Evolutionary conservation across 1,140 invertebrate genomes (phyloP).

Genomic region (Drosophila oshimai): DNA sequence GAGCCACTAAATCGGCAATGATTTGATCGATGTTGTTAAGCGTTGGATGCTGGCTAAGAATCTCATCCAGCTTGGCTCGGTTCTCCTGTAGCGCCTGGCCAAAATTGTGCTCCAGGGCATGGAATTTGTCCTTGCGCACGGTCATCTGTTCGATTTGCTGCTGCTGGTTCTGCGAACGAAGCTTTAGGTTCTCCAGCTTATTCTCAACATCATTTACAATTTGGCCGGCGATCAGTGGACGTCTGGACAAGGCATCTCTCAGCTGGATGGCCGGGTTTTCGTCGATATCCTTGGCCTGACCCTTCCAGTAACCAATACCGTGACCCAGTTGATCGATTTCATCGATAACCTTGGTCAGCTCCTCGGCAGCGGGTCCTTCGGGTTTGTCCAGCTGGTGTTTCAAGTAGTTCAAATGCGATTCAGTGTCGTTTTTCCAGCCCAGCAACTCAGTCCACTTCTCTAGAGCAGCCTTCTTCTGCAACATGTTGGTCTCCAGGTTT

Average conservation of each 20-base stretch:
- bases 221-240: constrained; percentile 87
- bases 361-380: constrained; percentile 86
- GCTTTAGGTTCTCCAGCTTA: constrained; percentile 86
- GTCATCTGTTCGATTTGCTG: constrained; percentile 88
- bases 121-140: constrained; percentile 88
- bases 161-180: constrained; percentile 86
- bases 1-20: constrained; percentile 74
- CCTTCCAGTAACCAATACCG: constrained; percentile 88
- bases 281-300: constrained; percentile 87
- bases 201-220: constrained; percentile 89
- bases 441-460: constrained; percentile 93
- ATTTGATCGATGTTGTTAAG: constrained; percentile 82
- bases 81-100: constrained; percentile 86
- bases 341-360: constrained; percentile 86
- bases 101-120: constrained; percentile 86
- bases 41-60: constrained; percentile 82
- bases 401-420: constrained; percentile 90
- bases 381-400: constrained; percentile 90
- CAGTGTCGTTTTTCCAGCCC: constrained; percentile 91
- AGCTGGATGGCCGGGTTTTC: constrained; percentile 86
- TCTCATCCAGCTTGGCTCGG: constrained; percentile 84
- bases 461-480: constrained; percentile 88
- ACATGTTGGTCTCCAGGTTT: constrained; percentile 89
- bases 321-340: constrained; percentile 87
- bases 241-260: constrained; percentile 87